phyloP scores from a whole-genome alignment of 1,140 invertebrate genomes.

The Heliconius melpomene region DNA sequence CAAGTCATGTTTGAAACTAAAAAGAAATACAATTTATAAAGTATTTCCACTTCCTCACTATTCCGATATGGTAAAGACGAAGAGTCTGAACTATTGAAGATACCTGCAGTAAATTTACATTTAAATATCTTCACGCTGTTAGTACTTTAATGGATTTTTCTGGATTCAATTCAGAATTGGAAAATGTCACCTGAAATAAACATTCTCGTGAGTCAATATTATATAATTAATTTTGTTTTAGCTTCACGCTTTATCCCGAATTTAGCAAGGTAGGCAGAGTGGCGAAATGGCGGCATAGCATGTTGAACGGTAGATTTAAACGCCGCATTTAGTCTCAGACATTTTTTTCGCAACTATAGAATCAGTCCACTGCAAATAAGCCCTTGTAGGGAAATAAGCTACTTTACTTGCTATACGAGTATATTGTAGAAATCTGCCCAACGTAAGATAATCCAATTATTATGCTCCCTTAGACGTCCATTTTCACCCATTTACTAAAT shows the following conservation, averaged over 20 bases:
- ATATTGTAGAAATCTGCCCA: background rate
- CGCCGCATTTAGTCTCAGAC: background rate
- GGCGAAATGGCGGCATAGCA: background rate
- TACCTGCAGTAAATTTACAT: conserved; percentile 12
- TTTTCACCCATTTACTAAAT: conserved; percentile 11
- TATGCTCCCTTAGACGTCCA: conserved; percentile 1
- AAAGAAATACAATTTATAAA: background rate
- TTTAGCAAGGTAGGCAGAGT: too few species aligned
- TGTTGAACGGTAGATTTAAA: background rate
- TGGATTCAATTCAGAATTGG: background rate
- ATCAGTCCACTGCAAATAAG: too few species aligned
- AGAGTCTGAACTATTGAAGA: conserved; percentile 4
- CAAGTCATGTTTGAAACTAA: background rate
- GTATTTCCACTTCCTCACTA: background rate
- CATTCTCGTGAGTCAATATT: background rate
- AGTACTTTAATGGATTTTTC: background rate
- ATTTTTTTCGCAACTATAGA: background rate
- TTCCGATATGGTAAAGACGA: background rate
- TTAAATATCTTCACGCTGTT: conserved; percentile 7
- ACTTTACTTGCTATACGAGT: background rate
- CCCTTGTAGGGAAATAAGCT: background rate
- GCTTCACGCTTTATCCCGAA: too few species aligned
- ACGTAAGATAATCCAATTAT: conserved; percentile 2
- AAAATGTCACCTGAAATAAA: conserved; percentile 5
- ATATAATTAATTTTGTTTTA: background rate